phyloP scores from a whole-genome alignment of 2,113 vertebrate genomes.

The Chelonoidis abingdonii region DNA sequence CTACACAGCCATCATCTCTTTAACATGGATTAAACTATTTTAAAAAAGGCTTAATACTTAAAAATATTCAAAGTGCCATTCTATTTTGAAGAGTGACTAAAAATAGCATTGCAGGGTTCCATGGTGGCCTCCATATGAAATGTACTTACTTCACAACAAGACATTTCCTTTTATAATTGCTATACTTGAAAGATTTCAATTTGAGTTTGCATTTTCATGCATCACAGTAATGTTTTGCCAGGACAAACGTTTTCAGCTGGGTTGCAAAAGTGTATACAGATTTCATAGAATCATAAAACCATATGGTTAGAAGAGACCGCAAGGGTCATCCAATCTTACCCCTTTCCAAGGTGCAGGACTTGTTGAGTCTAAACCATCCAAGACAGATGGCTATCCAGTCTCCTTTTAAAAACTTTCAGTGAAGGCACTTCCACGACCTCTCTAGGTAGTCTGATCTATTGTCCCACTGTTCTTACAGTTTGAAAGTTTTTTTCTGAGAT shows the following conservation, averaged over 20 bases:
- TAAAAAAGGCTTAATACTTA: neutral
- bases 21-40: neutral
- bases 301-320: neutral
- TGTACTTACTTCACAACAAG: neutral
- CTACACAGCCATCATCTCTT: neutral
- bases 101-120: neutral
- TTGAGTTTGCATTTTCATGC: neutral
- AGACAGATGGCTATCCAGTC: too few species aligned
- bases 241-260: slow-evolving; percentile 26
- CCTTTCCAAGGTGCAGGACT: too few species aligned
- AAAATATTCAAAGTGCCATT: neutral
- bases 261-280: slow-evolving; percentile 54
- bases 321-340: neutral
- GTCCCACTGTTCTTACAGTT: neutral
- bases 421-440: neutral
- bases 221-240: slow-evolving; percentile 39
- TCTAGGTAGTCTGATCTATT: neutral
- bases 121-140: neutral
- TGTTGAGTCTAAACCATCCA: too few species aligned
- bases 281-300: neutral
- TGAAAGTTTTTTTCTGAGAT: neutral
- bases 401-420: too few species aligned
- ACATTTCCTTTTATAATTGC: slow-evolving; percentile 15
- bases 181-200: neutral
- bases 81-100: neutral